Conservation (phyloP, 1,140 invertebrate genomes). For the Conus ventricosus region DNA sequence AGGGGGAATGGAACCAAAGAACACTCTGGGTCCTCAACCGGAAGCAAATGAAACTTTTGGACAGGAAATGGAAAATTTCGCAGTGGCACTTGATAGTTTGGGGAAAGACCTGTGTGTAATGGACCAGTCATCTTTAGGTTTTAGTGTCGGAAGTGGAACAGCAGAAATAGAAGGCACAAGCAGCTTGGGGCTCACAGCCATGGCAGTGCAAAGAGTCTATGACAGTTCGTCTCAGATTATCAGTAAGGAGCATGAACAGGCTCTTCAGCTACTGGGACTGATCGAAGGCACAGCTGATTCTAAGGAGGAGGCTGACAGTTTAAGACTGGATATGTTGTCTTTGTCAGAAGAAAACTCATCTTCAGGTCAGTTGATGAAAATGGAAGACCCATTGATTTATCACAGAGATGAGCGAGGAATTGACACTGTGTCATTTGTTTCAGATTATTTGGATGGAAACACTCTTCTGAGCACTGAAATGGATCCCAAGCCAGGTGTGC, state of each 20-base stretch:
- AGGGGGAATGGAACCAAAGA: neutral
- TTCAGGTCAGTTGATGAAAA: neutral
- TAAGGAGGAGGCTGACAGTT: neutral
- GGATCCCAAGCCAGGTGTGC: neutral
- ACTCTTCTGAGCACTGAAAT: neutral
- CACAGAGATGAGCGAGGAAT: neutral
- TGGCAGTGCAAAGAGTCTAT: neutral
- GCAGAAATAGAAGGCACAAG: neutral
- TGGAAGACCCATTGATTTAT: neutral
- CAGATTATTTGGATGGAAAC: neutral
- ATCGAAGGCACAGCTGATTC: neutral
- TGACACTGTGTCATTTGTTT: neutral
- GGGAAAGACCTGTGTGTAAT: neutral
- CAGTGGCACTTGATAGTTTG: neutral
- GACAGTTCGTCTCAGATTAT: neutral
- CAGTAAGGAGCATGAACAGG: neutral
- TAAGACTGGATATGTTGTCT: neutral
- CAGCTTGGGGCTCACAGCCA: neutral
- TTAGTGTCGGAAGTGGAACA: neutral
- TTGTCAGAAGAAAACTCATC: neutral
- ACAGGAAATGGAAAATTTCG: neutral
- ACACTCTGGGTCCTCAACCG: neutral
- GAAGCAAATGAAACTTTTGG: neutral
- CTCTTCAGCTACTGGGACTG: neutral
- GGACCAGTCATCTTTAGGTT: neutral